phyloP scores from a whole-genome alignment of 2,113 vertebrate species.

The Blennius ocellaris region DNA sequence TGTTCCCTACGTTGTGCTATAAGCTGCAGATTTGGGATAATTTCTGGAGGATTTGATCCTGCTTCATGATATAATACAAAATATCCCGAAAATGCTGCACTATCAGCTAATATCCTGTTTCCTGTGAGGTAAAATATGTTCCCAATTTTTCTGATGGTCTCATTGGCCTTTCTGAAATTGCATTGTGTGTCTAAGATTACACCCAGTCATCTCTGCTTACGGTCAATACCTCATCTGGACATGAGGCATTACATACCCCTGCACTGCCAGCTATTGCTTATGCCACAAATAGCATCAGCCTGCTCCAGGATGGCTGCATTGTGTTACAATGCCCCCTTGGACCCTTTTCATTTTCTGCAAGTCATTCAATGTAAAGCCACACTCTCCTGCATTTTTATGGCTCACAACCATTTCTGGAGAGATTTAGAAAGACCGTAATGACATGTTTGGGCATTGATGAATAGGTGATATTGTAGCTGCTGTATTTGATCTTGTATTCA shows the following conservation, averaged over 20 bases:
- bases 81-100: conserved; percentile 19
- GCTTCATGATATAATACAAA: conserved; percentile 7
- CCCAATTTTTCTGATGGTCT: conserved; percentile 41
- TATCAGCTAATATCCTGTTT: conserved; percentile 19
- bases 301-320: conserved; percentile 57
- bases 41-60: conserved; percentile 27
- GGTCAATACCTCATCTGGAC: conserved; percentile 71
- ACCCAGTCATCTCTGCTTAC: conserved; percentile 72
- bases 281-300: conserved; percentile 70
- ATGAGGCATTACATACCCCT: conserved; percentile 67
- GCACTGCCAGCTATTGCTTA: conserved; percentile 58
- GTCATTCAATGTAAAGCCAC: conserved; percentile 66
- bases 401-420: neutral
- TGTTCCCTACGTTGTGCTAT: neutral
- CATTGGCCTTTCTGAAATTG: conserved; percentile 60
- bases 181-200: conserved; percentile 72
- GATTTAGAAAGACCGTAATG: neutral
- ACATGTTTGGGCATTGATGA: too few relatives aligned
- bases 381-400: conserved; percentile 1
- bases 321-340: conserved; percentile 52
- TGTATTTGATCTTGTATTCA: neutral
- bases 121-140: conserved; percentile 28
- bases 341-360: conserved; percentile 61
- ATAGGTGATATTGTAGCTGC: too few relatives aligned
- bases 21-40: neutral